Base-by-base conservation (phyloP, 37 sponge, comb jelly and placozoan species). In the Chondrosia reniformis region DNA sequence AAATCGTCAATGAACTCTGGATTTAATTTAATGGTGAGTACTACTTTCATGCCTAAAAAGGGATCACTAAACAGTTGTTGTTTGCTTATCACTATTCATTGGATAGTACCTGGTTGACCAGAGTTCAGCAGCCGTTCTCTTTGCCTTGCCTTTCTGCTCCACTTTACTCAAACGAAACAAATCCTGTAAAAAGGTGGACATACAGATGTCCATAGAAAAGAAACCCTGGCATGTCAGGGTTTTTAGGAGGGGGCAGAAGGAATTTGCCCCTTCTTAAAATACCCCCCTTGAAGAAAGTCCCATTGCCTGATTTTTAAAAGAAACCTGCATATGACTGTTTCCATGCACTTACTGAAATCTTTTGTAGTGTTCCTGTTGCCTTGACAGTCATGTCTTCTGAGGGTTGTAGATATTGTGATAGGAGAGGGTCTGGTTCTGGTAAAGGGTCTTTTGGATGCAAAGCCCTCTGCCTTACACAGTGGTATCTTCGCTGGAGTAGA, bases 61-160 rank as follows among this genome's bases (percentile, higher is more conserved):
- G n/a, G n/a, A n/a, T n/a, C n/a, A n/a, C n/a, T n/a, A n/a, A n/a
- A n/a, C n/a, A n/a, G n/a, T n/a, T n/a, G n/a, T n/a, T n/a, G n/a
- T n/a, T n/a, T n/a, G n/a, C n/a, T n/a, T n/a, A n/a, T n/a, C n/a
- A n/a, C n/a, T n/a, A n/a, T n/a, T n/a, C n/a, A n/a, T n/a, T n/a
- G n/a, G n/a, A n/a, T n/a, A n/a, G n/a, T 9, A 90, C 90, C 83
- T 85, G 38, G 79, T 74, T 74, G 77, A 88, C 92, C 92, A 92
- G 12, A 82, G 80, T n/a, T 76, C 77, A 37, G 92, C 74, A 39
- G 81, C 87, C 25, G 77, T 65, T 39, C 42, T 69, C 72, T 69
- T 69, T 46, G 46, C 76, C 39, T 63, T 64, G 6, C 40, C 57
- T 41, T 87, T 91, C 80, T 84, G 67, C 30, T 77, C 85, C 12